Percentiles rank a stretch among this genome's conserved stretches.
These are phyloP conservation scores for Aegithalos caudatus DNA, from an alignment of 2,113 vertebrate genomes.

Conservation along the genomic window DNA sequence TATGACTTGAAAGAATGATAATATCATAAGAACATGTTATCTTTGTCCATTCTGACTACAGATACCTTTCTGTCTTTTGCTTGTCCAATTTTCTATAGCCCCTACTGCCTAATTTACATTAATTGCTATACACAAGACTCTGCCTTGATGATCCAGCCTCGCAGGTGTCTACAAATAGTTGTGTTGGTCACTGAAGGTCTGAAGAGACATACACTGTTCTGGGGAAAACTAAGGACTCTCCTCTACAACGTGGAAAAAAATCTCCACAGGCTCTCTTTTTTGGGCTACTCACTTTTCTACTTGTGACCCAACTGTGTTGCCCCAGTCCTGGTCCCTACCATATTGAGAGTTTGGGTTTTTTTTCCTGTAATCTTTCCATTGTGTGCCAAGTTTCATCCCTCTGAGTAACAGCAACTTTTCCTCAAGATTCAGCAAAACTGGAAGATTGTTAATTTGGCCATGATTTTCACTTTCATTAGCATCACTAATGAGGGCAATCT, in stretches of 20 bases:
- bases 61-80: not conserved
- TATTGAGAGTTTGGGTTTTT: rapidly evolving
- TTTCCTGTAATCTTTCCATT: not conserved
- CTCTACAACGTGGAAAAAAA: not conserved
- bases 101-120: not conserved
- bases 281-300: not conserved
- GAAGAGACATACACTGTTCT: not conserved
- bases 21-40: not conserved
- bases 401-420: not conserved
- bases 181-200: not conserved
- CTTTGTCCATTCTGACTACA: not conserved
- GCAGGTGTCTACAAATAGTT: not conserved
- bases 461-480: not conserved
- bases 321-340: not conserved
- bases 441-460: not conserved
- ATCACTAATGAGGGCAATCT: not conserved
- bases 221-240: not conserved
- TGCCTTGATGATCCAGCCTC: not conserved
- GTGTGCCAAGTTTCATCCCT: not conserved
- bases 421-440: not conserved
- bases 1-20: not conserved
- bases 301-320: not conserved
- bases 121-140: not conserved
- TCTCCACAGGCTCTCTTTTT: not conserved
- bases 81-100: not conserved